Evolutionary conservation across 1,140 invertebrate genomes (phyloP).

Genomic region (Calephelis virginiensis): DNA sequence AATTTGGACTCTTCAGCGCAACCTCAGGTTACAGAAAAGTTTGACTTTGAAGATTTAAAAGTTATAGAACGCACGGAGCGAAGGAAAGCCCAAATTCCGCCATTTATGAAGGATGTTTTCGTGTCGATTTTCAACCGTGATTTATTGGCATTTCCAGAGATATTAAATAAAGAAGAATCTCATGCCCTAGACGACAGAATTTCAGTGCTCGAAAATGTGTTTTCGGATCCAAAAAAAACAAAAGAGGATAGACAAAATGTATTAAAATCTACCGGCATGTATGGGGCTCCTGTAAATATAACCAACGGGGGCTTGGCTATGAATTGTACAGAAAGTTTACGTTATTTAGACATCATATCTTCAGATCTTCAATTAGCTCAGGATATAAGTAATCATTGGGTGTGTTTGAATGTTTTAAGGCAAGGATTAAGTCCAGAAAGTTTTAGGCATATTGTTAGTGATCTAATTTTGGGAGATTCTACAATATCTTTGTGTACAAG

Average conservation of each 20-base stretch:
- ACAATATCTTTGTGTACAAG: slow-evolving; percentile 51
- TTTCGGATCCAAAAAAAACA: slow-evolving; percentile 59
- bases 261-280: slow-evolving; percentile 53
- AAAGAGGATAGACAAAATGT: slow-evolving; percentile 43
- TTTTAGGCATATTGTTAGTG: slow-evolving; percentile 52
- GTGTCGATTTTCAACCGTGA: slow-evolving; percentile 81
- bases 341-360: slow-evolving; percentile 77
- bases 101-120: slow-evolving; percentile 83
- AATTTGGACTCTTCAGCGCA: slow-evolving; percentile 49
- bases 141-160: slow-evolving; percentile 82
- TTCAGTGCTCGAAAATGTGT: slow-evolving; percentile 81
- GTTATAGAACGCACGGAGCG: slow-evolving; percentile 55
- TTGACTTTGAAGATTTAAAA: slow-evolving; percentile 67
- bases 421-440: slow-evolving; percentile 48
- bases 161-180: slow-evolving; percentile 83
- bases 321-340: slow-evolving; percentile 78
- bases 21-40: slow-evolving; percentile 64
- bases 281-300: slow-evolving; percentile 56
- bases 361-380: slow-evolving; percentile 53
- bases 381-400: slow-evolving; percentile 64
- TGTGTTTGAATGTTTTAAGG: slow-evolving; percentile 46
- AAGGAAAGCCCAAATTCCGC: slow-evolving; percentile 60
- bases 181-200: slow-evolving; percentile 81
- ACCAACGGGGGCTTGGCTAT: slow-evolving; percentile 72
- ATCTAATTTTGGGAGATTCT: slow-evolving; percentile 47